A percentile compares a stretch with the other conserved stretches of the same genome.
These are phyloP conservation scores for Plagodis pulveraria DNA, from an alignment of 2,888 invertebrate species.

Conservation along the genomic window DNA sequence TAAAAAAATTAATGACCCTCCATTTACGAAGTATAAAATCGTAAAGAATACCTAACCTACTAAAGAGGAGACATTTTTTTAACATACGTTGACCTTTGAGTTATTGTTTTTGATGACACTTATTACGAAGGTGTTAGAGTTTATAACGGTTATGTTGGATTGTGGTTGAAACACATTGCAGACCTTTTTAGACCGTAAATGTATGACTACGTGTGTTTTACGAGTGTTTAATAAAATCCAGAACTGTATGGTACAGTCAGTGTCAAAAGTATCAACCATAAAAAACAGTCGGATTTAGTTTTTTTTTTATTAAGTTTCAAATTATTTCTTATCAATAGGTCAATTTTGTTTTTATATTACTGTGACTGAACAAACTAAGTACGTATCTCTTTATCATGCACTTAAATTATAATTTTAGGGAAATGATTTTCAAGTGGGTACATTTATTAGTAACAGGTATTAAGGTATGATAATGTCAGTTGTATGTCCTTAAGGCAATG, in stretches of 20 bases:
- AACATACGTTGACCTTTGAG: constrained; percentile 6
- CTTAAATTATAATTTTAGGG: no score
- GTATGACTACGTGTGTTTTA: constrained; percentile 41
- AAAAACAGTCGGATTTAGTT: no score
- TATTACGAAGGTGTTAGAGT: constrained; percentile 19
- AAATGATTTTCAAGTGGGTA: no score
- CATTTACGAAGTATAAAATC: constrained; percentile 9
- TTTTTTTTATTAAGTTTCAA: no score
- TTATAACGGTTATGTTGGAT: constrained; percentile 8
- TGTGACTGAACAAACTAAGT: no score
- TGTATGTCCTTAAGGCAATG: no score
- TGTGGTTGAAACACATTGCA: constrained; percentile 18
- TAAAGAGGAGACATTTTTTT: constrained; percentile 17
- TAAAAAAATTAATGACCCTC: constrained; percentile 16
- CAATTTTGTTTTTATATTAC: no score
- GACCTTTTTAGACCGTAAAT: constrained; percentile 29
- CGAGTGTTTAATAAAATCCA: constrained; percentile 43
- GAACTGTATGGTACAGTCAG: constrained; percentile 19
- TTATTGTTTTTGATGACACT: constrained; percentile 1
- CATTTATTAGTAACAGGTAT: no score
- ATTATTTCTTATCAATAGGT: no score
- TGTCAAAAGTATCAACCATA: background rate
- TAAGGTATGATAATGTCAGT: no score
- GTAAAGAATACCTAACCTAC: background rate
- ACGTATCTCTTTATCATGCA: no score